Conservation (phyloP, 2,888 invertebrate species). For the Euspilapteryx auroguttella region DNA sequence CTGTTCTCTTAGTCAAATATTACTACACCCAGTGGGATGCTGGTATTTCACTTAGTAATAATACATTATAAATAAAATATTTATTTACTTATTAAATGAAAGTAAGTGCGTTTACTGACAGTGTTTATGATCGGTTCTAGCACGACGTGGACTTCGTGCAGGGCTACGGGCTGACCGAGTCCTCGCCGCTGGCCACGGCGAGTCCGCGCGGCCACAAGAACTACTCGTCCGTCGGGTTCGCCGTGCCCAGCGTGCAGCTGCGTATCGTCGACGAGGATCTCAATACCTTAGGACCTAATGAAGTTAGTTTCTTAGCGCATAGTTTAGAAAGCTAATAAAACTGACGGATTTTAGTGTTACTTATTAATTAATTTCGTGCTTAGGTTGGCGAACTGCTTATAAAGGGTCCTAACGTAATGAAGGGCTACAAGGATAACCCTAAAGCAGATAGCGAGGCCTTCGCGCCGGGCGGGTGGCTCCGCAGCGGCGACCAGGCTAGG, state of each 20-base stretch:
- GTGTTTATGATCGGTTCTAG: too few relatives aligned
- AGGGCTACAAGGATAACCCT: conserved; percentile 75
- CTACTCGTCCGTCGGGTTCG: conserved; percentile 50
- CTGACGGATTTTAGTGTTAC: too few relatives aligned
- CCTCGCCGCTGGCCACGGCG: conserved; percentile 58
- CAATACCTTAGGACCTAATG: conserved; percentile 48
- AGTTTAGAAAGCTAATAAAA: too few relatives aligned
- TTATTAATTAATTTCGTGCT: too few relatives aligned
- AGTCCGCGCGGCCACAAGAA: conserved; percentile 19
- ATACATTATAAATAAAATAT: too few relatives aligned
- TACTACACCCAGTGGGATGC: too few relatives aligned
- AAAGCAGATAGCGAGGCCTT: conserved; percentile 72
- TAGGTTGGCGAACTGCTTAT: conserved; percentile 74
- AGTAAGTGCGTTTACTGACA: too few relatives aligned
- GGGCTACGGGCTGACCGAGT: conserved; percentile 73
- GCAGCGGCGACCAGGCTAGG: conserved; percentile 68
- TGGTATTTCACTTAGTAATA: too few relatives aligned
- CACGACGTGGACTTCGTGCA: conserved; percentile 65
- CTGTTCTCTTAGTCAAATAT: too few relatives aligned
- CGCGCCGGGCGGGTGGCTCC: conserved; percentile 67
- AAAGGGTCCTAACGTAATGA: conserved; percentile 81
- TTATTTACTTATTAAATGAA: too few relatives aligned
- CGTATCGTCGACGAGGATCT: conserved; percentile 48
- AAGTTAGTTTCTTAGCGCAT: too few relatives aligned
- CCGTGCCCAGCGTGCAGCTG: conserved; percentile 62